Evolutionary conservation across 2,888 invertebrate species (phyloP).

Genomic region (Erpobdella octoculata): DNA sequence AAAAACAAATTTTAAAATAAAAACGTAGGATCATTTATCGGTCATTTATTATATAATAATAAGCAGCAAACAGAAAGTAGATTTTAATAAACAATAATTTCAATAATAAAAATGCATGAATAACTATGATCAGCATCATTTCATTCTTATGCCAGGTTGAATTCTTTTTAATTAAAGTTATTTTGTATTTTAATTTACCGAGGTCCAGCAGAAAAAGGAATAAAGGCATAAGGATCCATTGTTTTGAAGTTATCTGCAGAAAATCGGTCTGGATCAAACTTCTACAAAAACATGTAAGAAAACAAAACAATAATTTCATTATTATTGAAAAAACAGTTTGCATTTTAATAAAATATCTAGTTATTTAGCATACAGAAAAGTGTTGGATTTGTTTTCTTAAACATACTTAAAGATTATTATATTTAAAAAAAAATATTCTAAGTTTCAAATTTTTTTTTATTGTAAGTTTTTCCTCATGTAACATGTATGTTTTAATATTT

Average conservation of each 20-base stretch:
- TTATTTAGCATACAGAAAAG: background rate
- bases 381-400: background rate
- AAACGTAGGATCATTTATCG: no score
- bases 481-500: no score
- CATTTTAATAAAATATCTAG: no score
- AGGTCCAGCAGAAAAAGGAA: slow-evolving; percentile 46
- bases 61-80: background rate
- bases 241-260: slow-evolving; percentile 40
- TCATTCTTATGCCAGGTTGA: background rate
- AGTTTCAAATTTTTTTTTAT: no score
- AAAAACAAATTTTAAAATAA: no score
- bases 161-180: background rate
- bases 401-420: background rate
- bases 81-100: background rate
- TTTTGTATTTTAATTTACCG: slow-evolving; percentile 35
- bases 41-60: background rate
- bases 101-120: background rate
- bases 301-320: no score
- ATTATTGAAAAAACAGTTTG: no score
- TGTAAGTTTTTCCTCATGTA: no score
- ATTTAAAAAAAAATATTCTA: no score
- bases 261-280: slow-evolving; percentile 42
- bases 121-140: background rate
- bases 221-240: slow-evolving; percentile 41
- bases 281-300: no score